Conservation (phyloP, 2,888 invertebrate genomes). For the Luperina testacea region DNA sequence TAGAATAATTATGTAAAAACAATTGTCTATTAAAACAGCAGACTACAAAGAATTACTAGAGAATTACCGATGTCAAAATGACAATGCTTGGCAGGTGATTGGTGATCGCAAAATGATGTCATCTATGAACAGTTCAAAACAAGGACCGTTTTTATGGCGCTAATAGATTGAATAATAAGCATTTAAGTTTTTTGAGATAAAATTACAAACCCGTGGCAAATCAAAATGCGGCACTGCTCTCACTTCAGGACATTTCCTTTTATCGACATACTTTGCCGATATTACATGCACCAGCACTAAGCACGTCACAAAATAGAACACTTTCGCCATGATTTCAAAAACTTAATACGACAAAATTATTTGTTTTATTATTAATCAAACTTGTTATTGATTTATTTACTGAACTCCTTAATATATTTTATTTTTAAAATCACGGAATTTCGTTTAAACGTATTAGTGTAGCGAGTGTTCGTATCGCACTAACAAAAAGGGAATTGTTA, state of each 20-base stretch:
- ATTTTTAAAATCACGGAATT: slow-evolving; percentile 32
- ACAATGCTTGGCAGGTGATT: slow-evolving; percentile 3
- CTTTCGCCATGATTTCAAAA: slow-evolving; percentile 67
- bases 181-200: not conserved
- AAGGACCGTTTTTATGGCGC: not conserved
- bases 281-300: slow-evolving; percentile 63
- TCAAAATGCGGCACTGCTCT: slow-evolving; percentile 95
- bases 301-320: slow-evolving; percentile 68
- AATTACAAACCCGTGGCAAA: slow-evolving; percentile 91
- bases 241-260: slow-evolving; percentile 94
- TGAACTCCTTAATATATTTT: slow-evolving; percentile 13
- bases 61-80: not conserved
- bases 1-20: not conserved
- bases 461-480: slow-evolving; percentile 78
- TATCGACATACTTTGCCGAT: slow-evolving; percentile 87
- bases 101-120: slow-evolving; percentile 7
- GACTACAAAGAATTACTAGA: not conserved
- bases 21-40: not conserved
- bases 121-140: slow-evolving; percentile 1
- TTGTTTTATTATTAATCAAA: not conserved
- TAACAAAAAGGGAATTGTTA: slow-evolving; percentile 88
- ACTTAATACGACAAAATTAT: not conserved
- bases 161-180: not conserved
- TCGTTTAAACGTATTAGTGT: slow-evolving; percentile 76
- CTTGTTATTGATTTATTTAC: slow-evolving; percentile 5